These are phyloP conservation scores for Sorex araneus DNA, from an alignment of 2,113 vertebrate species.

Conservation along the genomic window DNA sequence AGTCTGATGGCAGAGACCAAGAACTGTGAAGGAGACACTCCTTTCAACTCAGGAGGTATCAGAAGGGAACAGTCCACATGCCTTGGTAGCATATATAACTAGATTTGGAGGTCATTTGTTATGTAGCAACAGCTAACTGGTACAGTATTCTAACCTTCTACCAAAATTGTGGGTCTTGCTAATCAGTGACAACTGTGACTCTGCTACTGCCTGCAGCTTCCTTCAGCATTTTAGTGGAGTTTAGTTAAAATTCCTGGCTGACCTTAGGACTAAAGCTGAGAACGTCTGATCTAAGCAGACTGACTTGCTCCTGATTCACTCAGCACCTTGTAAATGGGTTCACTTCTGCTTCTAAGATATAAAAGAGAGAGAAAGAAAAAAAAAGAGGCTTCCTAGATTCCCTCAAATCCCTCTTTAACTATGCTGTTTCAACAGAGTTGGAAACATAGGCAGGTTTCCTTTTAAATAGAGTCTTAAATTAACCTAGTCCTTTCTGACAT, in stretches of 20 bases:
- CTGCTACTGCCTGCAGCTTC: background rate
- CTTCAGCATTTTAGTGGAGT: background rate
- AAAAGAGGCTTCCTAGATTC: conserved; percentile 25
- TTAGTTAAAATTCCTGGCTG: background rate
- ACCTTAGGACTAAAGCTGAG: background rate
- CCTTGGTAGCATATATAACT: background rate
- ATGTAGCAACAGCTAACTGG: background rate
- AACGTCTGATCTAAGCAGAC: conserved; percentile 41
- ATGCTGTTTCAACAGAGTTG: background rate
- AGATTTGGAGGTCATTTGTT: background rate
- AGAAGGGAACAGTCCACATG: background rate
- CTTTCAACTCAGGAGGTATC: background rate
- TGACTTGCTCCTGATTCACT: background rate
- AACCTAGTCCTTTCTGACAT: conserved; percentile 66
- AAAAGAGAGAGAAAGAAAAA: conserved; percentile 48
- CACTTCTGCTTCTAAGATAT: conserved; percentile 28
- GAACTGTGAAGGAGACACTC: too few species aligned
- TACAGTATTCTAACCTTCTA: background rate
- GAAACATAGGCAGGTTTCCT: conserved; percentile 9
- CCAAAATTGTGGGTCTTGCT: too few species aligned
- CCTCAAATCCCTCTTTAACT: conserved; percentile 10
- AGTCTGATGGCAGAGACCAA: background rate
- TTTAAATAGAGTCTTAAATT: conserved; percentile 75
- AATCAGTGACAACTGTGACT: background rate
- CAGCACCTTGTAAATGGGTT: background rate